phyloP scores from a whole-genome alignment of 2,113 vertebrate species.

The Nesoenas mayeri region DNA sequence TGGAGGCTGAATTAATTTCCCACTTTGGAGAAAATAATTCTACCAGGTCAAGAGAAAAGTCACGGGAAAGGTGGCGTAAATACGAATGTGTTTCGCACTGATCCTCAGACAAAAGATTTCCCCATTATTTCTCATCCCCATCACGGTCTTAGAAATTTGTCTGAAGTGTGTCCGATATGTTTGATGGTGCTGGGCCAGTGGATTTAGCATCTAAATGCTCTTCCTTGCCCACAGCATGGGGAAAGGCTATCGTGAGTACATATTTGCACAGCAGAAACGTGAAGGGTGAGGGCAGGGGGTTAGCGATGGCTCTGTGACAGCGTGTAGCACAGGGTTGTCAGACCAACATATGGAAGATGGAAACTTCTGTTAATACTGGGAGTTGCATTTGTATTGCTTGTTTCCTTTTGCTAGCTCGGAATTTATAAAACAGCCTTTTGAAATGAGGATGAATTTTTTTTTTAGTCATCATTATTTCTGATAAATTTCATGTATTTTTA shows the following conservation, averaged over 20 bases:
- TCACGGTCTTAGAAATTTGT: background rate
- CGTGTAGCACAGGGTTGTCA: background rate
- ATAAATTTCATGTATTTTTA: background rate
- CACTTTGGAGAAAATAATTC: background rate
- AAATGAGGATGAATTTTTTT: background rate
- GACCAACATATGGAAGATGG: background rate
- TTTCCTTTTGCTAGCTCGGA: background rate
- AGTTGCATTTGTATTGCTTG: background rate
- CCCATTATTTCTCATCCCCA: fast-evolving
- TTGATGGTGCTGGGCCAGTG: background rate
- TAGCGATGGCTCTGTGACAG: background rate
- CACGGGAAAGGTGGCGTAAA: background rate
- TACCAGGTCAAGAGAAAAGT: background rate
- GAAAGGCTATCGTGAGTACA: fast-evolving
- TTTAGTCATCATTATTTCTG: background rate
- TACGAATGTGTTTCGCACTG: fast-evolving
- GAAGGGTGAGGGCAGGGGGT: no score
- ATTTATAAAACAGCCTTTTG: background rate
- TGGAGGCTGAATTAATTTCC: slow-evolving; percentile 14
- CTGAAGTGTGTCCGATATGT: background rate
- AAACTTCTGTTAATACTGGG: background rate
- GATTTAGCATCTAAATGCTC: background rate
- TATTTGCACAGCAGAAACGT: background rate
- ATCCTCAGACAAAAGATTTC: background rate
- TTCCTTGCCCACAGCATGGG: background rate